Conservation (phyloP, 2,797 vertebrate species). For the Notolabrus celidotus region DNA sequence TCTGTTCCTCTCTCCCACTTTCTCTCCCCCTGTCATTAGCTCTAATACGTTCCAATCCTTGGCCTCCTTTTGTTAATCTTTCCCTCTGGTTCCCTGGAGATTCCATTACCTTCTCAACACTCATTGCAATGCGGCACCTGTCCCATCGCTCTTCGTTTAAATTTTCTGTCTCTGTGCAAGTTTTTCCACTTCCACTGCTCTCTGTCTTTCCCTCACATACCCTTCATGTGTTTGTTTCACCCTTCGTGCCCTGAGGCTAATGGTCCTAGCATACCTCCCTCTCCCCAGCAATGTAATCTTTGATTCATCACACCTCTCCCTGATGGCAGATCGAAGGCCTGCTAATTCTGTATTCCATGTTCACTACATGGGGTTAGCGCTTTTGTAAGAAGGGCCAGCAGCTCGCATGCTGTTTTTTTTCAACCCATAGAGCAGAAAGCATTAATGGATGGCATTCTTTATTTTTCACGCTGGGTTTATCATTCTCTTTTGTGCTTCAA, state of each 20-base stretch:
- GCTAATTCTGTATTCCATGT: constrained; percentile 78
- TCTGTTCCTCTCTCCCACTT: constrained; percentile 34
- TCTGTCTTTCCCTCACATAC: constrained; percentile 34
- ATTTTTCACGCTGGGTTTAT: constrained; percentile 23
- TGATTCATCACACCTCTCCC: constrained; percentile 70
- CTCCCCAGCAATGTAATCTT: constrained; percentile 63
- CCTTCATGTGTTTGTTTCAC: constrained; percentile 65
- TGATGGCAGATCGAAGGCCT: constrained; percentile 64
- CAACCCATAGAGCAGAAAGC: constrained; percentile 27
- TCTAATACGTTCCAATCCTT: constrained; percentile 53
- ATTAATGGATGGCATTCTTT: constrained; percentile 46
- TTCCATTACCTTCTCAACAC: constrained; percentile 56
- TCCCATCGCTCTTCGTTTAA: constrained; percentile 1
- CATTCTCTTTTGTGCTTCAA: constrained; percentile 18
- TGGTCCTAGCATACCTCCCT: constrained; percentile 53
- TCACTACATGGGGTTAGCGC: constrained; percentile 74
- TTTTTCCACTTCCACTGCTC: constrained; percentile 33
- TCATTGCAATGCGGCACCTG: constrained; percentile 53
- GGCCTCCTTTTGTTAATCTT: constrained; percentile 61
- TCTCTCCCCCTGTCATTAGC: constrained; percentile 40
- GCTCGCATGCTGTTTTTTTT: constrained; percentile 62
- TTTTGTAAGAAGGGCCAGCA: constrained; percentile 59
- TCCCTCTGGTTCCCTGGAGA: constrained; percentile 47
- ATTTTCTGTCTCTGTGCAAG: constrained; percentile 6
- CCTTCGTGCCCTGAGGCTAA: constrained; percentile 60